Evolutionary conservation across 2,888 invertebrate species (phyloP), one percentile per base, ranked within the genome.

Genomic region (Bimastos eiseni): DNA sequence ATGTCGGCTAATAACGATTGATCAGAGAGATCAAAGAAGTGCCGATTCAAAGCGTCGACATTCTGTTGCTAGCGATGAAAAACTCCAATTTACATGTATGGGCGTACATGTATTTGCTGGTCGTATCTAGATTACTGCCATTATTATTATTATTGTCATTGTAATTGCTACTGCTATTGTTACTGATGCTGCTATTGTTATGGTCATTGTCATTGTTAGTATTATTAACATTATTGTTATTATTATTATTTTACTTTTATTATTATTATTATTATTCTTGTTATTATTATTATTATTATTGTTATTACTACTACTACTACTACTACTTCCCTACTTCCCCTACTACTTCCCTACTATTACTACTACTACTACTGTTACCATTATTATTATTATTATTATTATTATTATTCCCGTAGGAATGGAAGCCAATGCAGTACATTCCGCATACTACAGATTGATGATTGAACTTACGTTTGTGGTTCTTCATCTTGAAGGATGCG

Each of bases 401-500:
- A 17, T 11, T 34, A 11, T n/a, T 83, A 6, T 34, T 34, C 8
- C 41, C 15, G 41, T 41, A 11, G 15, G 83, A 34, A 83, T 83
- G 34, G 83, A 33, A 83, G 33, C 83, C 34, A 83, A 17, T 83
- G 13, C 84, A 83, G 83, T 83, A 1, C 84, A 84, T 33, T 15
- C 17, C 8, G 11, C 6, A 24, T 33, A 36, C 15, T 13, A 84
- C 17, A 44, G 17, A 19, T 21, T 86, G 21, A 36, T 24, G 30
- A 11, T 11, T n/a, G 4, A 19, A 91, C 92, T 92, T 38, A 92
- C 92, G 92, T 92, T 90, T 91, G 91, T n/a, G 92, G 92, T 90
- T 92, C 91, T 84, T 93, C 91, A 33, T 93, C 93, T 38, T 92
- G 92, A 33, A 93, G 91, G 24, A 92, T 91, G 24, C 92, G 90